A percentile compares a stretch with the other conserved stretches of the same genome.
These are phyloP conservation scores for Hemibagrus wyckioides DNA, from an alignment of 2,113 vertebrate species.

Conservation along the genomic window DNA sequence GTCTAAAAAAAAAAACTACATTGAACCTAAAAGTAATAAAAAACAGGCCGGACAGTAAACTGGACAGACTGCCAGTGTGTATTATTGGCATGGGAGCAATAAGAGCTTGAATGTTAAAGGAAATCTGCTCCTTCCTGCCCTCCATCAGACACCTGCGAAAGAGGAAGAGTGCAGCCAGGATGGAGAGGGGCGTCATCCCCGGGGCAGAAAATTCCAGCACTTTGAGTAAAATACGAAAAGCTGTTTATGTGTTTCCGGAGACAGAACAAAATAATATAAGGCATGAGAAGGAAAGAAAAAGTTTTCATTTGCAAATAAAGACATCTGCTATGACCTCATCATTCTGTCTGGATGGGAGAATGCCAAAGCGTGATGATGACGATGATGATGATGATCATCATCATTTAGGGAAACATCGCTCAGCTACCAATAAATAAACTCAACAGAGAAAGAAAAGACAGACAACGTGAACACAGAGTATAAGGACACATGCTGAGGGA, in stretches of 20 bases:
- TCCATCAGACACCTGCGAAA: conserved; percentile 49
- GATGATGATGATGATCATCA: background rate
- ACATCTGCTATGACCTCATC: conserved; percentile 11
- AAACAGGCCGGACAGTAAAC: background rate
- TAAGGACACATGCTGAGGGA: conserved; percentile 43
- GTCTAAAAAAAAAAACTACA: background rate
- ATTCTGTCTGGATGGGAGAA: background rate
- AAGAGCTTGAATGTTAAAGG: conserved; percentile 24
- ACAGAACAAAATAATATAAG: conserved; percentile 53
- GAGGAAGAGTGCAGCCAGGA: conserved; percentile 50
- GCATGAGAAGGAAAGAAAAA: background rate
- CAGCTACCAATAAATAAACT: conserved; percentile 50
- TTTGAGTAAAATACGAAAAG: background rate
- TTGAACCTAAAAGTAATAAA: background rate
- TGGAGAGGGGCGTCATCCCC: conserved; percentile 3
- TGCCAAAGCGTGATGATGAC: background rate
- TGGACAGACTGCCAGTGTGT: conserved; percentile 4
- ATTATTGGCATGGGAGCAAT: conserved; percentile 28
- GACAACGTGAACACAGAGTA: conserved; percentile 29
- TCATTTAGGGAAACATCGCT: conserved; percentile 41
- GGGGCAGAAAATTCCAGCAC: background rate
- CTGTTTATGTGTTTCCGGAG: conserved; percentile 28
- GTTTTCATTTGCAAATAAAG: background rate
- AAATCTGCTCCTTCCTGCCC: conserved; percentile 42
- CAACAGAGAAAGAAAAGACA: conserved; percentile 44